Percentiles rank a stretch among this genome's conserved stretches.
Evolutionary conservation across 2,113 vertebrate genomes (phyloP).

Genomic region (Platysternon megacephalum): DNA sequence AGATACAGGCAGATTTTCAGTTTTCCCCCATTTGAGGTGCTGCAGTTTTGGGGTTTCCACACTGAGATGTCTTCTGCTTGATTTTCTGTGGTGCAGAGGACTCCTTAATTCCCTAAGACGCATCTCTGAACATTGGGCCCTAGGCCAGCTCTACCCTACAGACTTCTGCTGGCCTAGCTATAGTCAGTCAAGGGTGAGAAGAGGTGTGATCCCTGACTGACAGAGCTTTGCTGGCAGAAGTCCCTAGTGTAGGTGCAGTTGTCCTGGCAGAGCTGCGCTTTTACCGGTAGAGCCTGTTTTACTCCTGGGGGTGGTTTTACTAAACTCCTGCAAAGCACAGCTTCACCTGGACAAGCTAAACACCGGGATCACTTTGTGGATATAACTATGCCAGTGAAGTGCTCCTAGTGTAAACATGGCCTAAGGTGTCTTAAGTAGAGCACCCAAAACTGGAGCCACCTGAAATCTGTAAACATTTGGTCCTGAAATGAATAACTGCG

Average conservation of each 20-base stretch:
- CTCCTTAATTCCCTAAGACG: rapidly evolving
- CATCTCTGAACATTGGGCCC: background rate
- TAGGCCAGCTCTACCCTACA: background rate
- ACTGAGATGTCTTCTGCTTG: no score
- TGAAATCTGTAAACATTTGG: background rate
- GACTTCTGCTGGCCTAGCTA: background rate
- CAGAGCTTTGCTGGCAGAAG: background rate
- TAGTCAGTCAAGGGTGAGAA: background rate
- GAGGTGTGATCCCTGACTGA: background rate
- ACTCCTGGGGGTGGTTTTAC: background rate
- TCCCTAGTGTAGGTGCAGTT: background rate
- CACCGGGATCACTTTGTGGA: background rate
- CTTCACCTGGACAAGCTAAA: background rate
- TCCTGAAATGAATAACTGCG: background rate
- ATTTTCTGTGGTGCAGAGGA: rapidly evolving
- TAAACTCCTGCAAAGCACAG: background rate
- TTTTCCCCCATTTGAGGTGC: background rate
- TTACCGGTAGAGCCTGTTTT: background rate
- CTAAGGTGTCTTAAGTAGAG: background rate
- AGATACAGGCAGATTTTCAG: background rate
- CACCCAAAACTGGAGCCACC: rapidly evolving
- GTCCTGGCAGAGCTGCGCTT: background rate
- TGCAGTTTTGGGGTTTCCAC: background rate
- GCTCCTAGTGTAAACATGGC: background rate
- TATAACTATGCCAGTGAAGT: background rate